Base-by-base conservation (phyloP, 1,140 invertebrate genomes). In the Diorhabda sublineata region DNA sequence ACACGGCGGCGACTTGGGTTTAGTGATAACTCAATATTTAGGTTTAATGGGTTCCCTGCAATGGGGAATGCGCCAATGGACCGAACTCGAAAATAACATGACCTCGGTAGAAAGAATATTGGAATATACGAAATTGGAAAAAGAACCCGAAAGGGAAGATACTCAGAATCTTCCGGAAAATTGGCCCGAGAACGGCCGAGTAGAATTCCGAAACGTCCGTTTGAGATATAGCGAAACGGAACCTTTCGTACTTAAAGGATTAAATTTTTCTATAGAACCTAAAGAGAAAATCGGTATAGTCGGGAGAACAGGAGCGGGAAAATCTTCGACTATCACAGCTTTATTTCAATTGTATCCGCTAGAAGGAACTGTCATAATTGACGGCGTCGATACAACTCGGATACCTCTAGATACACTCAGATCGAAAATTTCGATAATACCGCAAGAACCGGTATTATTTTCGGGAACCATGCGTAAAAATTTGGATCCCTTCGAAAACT, bases 371-470 rank as follows among this genome's bases (percentile, higher is more conserved):
- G 88, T 90, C 59, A 74, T 83, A 8, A 84, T 90, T 58, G 88
- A 90, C 68, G 83, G 80, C 5, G 75, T 90, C 2, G 83, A 89
- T 64, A 85, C 86, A 0, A 81, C 80, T 3, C 81, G 83, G 45
- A 80, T 94, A 56, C 89, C 89, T 0, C 81, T 94, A 3, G 86
- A 91, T 70, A 86, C 90, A 73, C 78, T 95, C 2, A 82, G 93
- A 5, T 85, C 85, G 9, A 87, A 88, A 70, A 87, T 95, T 45
- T 90, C 91, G 26, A 92, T 93, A 42, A 93, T 94, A 69, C 92
- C 92, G 2, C 92, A 96, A 81, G 92, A 92, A 73, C 93, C 94
- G 0, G 89, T 96, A 8, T 79, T 96, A 2, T 96, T 96, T 78
- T 92, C 92, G 2, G 86, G 86, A 0, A 88, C 88, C 5, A 78